Evolutionary conservation across 2,888 invertebrate species (phyloP).

Genomic region (Orthosia incerta): DNA sequence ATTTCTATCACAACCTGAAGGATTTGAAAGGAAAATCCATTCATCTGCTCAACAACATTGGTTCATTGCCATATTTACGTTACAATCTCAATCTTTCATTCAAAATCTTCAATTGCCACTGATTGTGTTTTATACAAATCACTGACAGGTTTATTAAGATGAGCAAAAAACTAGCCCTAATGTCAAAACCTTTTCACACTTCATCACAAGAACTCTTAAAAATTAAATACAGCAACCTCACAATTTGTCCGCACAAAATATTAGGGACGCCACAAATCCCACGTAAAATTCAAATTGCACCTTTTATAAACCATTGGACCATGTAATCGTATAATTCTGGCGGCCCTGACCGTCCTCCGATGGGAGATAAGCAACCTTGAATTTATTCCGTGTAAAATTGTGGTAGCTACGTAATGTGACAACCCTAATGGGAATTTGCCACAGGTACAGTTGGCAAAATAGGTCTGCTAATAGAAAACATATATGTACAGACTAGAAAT

Average conservation of each 20-base stretch:
- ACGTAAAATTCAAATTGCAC: slow-evolving; percentile 41
- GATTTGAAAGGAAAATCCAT: too few species aligned
- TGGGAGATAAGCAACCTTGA: slow-evolving; percentile 51
- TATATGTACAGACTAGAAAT: background rate
- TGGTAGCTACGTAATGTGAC: slow-evolving; percentile 38
- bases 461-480: background rate
- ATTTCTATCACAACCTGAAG: too few species aligned
- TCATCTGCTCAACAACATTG: too few species aligned
- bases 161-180: too few species aligned
- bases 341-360: slow-evolving; percentile 34
- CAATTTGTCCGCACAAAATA: slow-evolving; percentile 39
- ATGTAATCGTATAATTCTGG: slow-evolving; percentile 54
- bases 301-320: slow-evolving; percentile 36
- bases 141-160: too few species aligned
- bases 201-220: background rate
- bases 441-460: slow-evolving; percentile 20
- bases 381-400: slow-evolving; percentile 54
- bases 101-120: too few species aligned
- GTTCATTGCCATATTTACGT: too few species aligned
- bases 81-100: too few species aligned
- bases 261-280: slow-evolving; percentile 18
- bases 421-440: slow-evolving; percentile 43
- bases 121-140: too few species aligned
- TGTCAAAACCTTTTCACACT: background rate
- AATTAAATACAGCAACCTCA: slow-evolving; percentile 11